Evolutionary conservation across 1,140 invertebrate genomes (phyloP).

Genomic region (Hestina assimilis): DNA sequence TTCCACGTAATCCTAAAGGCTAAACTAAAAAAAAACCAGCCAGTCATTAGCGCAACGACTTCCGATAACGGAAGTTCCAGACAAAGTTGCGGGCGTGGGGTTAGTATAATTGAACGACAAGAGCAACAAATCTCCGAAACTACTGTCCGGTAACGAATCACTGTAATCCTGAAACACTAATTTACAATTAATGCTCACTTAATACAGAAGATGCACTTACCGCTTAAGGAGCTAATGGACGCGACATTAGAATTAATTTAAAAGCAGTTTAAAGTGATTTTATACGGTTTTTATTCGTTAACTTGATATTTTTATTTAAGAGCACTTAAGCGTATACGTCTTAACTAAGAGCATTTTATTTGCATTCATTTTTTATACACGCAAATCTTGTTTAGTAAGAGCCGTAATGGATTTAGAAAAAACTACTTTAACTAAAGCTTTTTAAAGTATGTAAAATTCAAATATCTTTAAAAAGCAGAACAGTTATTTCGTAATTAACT

Average conservation of each 20-base stretch:
- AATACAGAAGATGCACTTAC: slow-evolving; percentile 27
- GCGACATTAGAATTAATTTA: slow-evolving; percentile 2
- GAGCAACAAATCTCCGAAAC: slow-evolving; percentile 30
- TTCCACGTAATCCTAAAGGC: background rate
- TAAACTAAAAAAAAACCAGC: background rate
- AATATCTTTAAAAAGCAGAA: too few species aligned
- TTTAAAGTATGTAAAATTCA: background rate
- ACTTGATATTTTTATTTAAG: background rate
- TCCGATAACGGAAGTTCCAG: background rate
- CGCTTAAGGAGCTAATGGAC: slow-evolving; percentile 15
- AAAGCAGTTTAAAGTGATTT: background rate
- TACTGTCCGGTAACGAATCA: slow-evolving; percentile 26
- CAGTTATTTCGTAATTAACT: too few species aligned
- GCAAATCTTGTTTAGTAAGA: background rate
- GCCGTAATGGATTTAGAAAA: background rate
- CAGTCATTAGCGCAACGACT: background rate
- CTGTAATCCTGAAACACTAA: slow-evolving; percentile 28
- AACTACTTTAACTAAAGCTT: background rate
- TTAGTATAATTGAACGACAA: slow-evolving; percentile 29
- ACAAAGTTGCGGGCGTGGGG: background rate
- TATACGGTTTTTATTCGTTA: slow-evolving; percentile 2
- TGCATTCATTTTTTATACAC: background rate
- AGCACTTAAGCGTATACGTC: background rate
- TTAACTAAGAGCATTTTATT: background rate
- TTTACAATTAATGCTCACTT: slow-evolving; percentile 40